Evolutionary conservation across 2,113 vertebrate genomes (phyloP), one percentile per base, ranked within the genome.

Genomic region (Corapipo altera): DNA sequence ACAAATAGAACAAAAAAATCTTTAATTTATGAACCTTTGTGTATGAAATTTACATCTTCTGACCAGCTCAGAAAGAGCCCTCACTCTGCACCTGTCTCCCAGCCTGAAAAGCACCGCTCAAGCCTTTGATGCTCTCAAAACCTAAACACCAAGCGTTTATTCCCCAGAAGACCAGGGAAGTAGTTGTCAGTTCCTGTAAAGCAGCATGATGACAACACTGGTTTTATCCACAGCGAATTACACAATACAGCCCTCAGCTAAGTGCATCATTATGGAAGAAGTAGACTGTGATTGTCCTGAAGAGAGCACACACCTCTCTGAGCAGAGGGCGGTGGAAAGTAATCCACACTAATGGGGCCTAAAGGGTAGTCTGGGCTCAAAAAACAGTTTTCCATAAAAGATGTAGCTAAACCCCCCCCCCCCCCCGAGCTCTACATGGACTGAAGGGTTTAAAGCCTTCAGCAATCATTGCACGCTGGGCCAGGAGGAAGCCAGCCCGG

Each of bases 241-340:
- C 49, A 33, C 44, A 13, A 3, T 4, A 24, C 74, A 58, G 64
- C 69, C 55, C 39, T 3, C 24, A 12, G n/a, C 17, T 61, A 41
- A 37, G 67, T 0, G 41, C 27, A 41, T 33, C 28, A 0, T 39
- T 19, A 19, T 30, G 20, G 8, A 27, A 70, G 24, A 6, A 66
- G 37, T 3, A 24, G 43, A 5, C 5, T 6, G 1, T 2, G 13
- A 43, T 46, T 10, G 43, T 3, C 51, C 5, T 24, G 44, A 44
- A 32, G 33, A n/a, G 61, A 48, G 30, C 21, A 15, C 0, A 0
- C 11, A 9, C 3, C 24, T 43, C 64, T 35, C 52, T 23, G 75
- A 52, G 59, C 46, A 46, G 24, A 37, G 15, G 27, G 7, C 8
- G 0, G 41, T 5, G 4, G 13, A 41, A 55, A 72, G 10, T 0